Conservation (phyloP, 1,140 invertebrate species). For the Wasmannia auropunctata region DNA sequence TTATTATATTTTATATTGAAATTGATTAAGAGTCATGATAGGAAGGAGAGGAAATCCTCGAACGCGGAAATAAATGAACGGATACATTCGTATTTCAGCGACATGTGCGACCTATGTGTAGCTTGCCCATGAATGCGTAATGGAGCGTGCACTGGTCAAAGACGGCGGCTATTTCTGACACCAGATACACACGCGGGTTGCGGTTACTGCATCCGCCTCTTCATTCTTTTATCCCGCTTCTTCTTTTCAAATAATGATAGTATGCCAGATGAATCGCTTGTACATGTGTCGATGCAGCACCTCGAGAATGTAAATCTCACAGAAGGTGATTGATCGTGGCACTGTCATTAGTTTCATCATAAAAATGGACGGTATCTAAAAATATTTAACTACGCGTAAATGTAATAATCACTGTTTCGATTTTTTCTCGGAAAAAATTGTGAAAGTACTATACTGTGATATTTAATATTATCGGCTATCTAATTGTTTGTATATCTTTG, state of each 20-base stretch:
- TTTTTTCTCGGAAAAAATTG: neutral
- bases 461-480: neutral
- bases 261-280: neutral
- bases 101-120: constrained; percentile 6
- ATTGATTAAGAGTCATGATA: neutral
- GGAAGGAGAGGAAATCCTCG: neutral
- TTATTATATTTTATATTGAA: no score
- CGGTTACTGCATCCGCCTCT: constrained; percentile 24
- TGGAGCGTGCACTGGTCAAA: constrained; percentile 37
- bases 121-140: constrained; percentile 48
- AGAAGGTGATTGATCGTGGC: neutral
- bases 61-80: constrained; percentile 47
- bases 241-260: neutral
- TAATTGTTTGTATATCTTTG: neutral
- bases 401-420: neutral
- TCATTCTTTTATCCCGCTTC: constrained; percentile 26
- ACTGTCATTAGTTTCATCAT: neutral
- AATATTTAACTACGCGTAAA: neutral
- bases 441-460: neutral
- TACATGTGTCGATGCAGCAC: neutral
- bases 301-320: constrained; percentile 5
- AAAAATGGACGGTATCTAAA: neutral
- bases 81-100: constrained; percentile 2
- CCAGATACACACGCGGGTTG: constrained; percentile 25
- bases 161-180: constrained; percentile 46